These are phyloP conservation scores for Trypoxylus dichotomus DNA, from an alignment of 1,140 invertebrate genomes.

Conservation along the genomic window DNA sequence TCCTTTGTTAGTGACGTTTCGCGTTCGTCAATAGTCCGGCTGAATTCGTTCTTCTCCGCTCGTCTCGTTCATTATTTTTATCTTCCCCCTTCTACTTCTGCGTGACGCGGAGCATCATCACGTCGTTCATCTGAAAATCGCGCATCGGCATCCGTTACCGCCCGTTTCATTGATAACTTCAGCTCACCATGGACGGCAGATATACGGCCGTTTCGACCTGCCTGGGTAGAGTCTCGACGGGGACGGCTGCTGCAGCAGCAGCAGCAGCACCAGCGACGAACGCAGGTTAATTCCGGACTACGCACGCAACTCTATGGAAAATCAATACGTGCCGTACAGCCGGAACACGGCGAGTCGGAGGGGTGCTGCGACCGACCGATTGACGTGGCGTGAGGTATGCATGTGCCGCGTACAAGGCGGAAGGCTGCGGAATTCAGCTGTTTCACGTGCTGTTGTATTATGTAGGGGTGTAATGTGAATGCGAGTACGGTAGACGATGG, in stretches of 20 bases:
- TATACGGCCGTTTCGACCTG: neutral
- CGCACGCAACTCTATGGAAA: conserved; percentile 17
- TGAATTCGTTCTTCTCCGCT: neutral
- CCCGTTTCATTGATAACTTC: conserved; percentile 1
- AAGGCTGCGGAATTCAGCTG: no score
- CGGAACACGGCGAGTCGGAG: neutral
- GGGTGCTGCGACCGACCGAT: no score
- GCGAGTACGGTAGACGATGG: no score
- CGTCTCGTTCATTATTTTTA: neutral
- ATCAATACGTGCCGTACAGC: neutral
- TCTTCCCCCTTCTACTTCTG: neutral
- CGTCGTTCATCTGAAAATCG: neutral
- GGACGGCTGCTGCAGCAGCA: neutral
- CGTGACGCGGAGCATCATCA: neutral
- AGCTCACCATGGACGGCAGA: neutral
- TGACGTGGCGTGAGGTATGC: no score
- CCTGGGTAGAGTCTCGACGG: neutral
- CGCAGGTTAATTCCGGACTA: conserved; percentile 22
- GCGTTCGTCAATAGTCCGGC: neutral
- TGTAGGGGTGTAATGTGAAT: no score
- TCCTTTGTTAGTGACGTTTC: neutral
- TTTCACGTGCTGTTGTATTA: no score
- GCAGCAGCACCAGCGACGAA: neutral
- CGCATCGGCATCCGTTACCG: neutral
- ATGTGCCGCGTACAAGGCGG: no score